These are phyloP conservation scores for Misgurnus mizolepis DNA, from an alignment of 2,113 vertebrate species.

Conservation along the genomic window DNA sequence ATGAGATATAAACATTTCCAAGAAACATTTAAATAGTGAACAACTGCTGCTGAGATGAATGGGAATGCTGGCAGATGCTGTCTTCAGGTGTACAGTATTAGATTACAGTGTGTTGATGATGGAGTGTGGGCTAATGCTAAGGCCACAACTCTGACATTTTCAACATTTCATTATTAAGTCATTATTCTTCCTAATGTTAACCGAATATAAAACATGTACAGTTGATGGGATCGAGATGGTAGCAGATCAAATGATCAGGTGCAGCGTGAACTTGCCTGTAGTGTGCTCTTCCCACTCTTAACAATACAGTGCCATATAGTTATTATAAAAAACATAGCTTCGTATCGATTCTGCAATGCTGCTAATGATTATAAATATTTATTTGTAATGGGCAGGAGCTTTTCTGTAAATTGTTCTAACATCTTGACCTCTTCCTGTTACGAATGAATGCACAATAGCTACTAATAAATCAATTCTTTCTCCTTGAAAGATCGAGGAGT, in stretches of 20 bases:
- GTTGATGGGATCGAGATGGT: neutral
- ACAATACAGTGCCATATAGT: conserved; percentile 12
- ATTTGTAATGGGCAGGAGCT: conserved; percentile 15
- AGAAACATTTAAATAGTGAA: too few relatives aligned
- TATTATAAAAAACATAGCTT: conserved; percentile 20
- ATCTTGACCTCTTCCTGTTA: conserved; percentile 5
- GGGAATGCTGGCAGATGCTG: neutral
- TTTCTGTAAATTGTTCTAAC: conserved; percentile 23
- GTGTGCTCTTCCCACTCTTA: conserved; percentile 5
- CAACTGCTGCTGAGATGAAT: neutral
- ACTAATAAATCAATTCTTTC: conserved; percentile 36
- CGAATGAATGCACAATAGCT: neutral
- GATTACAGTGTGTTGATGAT: too few relatives aligned
- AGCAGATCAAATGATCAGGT: conserved; percentile 17
- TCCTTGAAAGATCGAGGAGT: neutral
- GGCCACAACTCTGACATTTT: neutral
- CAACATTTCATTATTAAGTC: conserved; percentile 12
- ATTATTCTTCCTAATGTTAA: conserved; percentile 10
- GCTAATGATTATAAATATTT: neutral
- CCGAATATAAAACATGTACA: conserved; percentile 4
- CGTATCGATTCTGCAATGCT: conserved; percentile 22
- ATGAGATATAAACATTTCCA: too few relatives aligned
- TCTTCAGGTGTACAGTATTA: neutral
- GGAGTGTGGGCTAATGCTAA: neutral
- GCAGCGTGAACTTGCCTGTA: neutral